Conservation (phyloP, 2,888 invertebrate species). For the Creontiades dilutus region DNA sequence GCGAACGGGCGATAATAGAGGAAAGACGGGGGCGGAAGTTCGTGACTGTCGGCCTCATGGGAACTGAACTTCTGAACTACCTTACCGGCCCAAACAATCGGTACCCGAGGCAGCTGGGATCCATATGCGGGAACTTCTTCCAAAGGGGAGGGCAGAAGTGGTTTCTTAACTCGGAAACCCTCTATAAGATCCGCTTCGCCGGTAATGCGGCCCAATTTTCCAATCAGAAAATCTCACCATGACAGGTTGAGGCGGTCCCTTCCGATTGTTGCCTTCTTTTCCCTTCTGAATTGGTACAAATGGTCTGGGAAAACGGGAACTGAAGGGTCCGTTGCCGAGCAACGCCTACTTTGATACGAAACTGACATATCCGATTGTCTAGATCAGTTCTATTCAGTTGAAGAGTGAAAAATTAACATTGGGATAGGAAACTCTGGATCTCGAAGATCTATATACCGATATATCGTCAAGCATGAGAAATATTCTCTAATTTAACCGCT, state of each 20-base stretch:
- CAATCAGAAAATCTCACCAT: constrained; percentile 34
- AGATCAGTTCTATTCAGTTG: background rate
- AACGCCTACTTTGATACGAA: background rate
- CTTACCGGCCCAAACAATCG: constrained; percentile 39
- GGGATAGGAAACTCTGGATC: no score
- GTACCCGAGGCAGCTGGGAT: constrained; percentile 2
- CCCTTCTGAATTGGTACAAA: background rate
- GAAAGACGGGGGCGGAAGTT: constrained; percentile 29
- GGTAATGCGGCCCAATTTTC: constrained; percentile 36
- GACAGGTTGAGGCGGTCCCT: constrained; percentile 32
- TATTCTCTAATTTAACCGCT: no score
- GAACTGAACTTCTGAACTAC: constrained; percentile 36
- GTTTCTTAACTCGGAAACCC: background rate
- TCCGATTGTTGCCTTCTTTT: constrained; percentile 23
- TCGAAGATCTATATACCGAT: no score
- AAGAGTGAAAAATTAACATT: background rate
- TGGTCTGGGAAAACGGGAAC: constrained; percentile 38
- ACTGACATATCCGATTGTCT: background rate
- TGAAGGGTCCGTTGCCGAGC: background rate
- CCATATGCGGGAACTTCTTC: background rate
- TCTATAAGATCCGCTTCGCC: constrained; percentile 3
- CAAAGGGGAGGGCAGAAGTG: background rate
- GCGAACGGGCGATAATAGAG: constrained; percentile 5
- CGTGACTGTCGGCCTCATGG: constrained; percentile 17
- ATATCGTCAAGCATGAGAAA: no score